phyloP scores from a whole-genome alignment of 2,797 vertebrate species.

The Anniella stebbinsi region DNA sequence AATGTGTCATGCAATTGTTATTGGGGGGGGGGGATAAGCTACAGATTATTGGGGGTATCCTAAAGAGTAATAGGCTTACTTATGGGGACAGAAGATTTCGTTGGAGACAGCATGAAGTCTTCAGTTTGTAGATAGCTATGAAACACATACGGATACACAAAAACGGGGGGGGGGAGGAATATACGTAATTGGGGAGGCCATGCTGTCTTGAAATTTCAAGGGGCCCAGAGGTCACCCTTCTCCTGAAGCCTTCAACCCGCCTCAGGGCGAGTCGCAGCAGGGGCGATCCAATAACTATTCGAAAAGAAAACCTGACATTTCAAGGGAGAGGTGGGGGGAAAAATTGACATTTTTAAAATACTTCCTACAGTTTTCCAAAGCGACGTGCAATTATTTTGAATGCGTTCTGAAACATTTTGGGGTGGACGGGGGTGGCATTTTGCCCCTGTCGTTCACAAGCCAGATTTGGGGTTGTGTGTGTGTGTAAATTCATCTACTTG shows the following conservation, averaged over 20 bases:
- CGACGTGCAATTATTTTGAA: background rate
- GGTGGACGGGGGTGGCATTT: background rate
- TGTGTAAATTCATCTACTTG: background rate
- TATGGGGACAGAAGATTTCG: background rate
- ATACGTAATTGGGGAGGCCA: background rate
- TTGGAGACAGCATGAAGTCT: no score
- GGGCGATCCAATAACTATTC: background rate
- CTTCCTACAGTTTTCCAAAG: background rate
- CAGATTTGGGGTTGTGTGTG: background rate
- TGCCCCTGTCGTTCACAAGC: background rate
- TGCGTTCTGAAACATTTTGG: background rate
- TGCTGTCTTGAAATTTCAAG: background rate
- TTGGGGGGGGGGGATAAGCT: no score
- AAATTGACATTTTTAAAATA: background rate
- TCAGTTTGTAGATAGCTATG: no score
- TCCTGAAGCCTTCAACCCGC: background rate
- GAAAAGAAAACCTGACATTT: background rate
- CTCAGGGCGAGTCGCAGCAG: background rate
- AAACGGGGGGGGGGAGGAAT: background rate
- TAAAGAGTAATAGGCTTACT: background rate
- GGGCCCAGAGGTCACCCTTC: no score
- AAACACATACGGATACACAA: no score
- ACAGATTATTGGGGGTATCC: no score
- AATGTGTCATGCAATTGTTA: background rate
- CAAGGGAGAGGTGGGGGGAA: no score